Evolutionary conservation across 2,797 vertebrate species (phyloP).

Genomic region (Calcarius lapponicus): DNA sequence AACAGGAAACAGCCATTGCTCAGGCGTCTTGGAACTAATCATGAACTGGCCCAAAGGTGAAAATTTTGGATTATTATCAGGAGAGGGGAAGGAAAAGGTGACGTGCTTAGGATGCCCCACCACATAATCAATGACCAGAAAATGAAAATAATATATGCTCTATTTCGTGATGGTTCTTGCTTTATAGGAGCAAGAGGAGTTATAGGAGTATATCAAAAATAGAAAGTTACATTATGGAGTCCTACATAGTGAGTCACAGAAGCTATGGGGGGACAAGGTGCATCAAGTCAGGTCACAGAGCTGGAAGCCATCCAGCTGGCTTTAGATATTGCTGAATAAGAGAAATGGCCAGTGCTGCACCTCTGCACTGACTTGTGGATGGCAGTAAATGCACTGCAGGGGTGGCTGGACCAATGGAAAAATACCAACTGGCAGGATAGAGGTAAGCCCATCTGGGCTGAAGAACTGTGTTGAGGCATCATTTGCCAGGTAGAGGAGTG

Average conservation of each 20-base stretch:
- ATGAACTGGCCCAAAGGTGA: not conserved
- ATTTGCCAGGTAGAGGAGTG: not conserved
- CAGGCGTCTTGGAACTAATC: not conserved
- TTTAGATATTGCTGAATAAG: not conserved
- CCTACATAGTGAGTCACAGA: not conserved
- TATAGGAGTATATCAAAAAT: not conserved
- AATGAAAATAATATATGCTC: not conserved
- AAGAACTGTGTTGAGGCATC: not conserved
- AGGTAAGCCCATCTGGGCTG: not conserved
- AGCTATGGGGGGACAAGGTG: not conserved
- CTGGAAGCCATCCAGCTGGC: not conserved
- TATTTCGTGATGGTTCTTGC: not conserved
- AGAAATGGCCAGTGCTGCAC: not conserved
- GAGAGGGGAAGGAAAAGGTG: not conserved
- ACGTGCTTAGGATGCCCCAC: not conserved
- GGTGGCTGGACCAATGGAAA: not conserved
- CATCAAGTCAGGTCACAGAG: not conserved
- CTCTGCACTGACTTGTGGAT: not conserved
- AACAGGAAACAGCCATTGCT: rapidly evolving
- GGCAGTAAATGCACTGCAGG: not conserved
- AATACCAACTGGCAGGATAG: not conserved
- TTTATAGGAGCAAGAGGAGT: not conserved
- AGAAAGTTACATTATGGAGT: not conserved
- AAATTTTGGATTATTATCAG: not conserved
- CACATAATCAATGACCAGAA: not conserved